These are phyloP conservation scores for Tetramorium simillimum DNA, from an alignment of 1,140 invertebrate genomes.

Conservation along the genomic window DNA sequence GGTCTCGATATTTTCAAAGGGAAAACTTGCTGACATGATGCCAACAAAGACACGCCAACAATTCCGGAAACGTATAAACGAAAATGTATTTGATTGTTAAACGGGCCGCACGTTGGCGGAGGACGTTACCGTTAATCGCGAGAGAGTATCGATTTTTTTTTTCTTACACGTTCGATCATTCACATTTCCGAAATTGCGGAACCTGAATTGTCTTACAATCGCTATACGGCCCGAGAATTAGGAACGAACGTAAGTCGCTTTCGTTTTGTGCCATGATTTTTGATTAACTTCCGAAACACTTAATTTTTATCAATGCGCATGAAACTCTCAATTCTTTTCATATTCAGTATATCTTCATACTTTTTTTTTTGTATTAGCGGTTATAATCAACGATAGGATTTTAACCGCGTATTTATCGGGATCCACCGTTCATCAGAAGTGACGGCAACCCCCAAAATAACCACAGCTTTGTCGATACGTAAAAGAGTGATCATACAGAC, in stretches of 20 bases:
- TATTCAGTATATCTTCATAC: neutral
- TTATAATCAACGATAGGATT: neutral
- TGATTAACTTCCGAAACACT: neutral
- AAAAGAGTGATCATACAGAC: neutral
- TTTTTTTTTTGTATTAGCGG: neutral
- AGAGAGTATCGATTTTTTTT: neutral
- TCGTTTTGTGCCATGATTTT: slow-evolving; percentile 1
- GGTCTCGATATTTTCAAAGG: slow-evolving; percentile 26
- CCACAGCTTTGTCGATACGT: neutral
- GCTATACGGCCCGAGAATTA: neutral
- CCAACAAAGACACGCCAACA: neutral
- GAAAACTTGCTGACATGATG: slow-evolving; percentile 24
- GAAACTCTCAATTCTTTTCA: slow-evolving; percentile 6
- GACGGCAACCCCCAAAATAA: neutral
- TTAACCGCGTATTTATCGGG: neutral
- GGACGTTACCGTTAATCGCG: slow-evolving; percentile 7
- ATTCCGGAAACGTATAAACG: neutral
- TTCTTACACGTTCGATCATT: neutral
- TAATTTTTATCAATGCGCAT: slow-evolving; percentile 20
- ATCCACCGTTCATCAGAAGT: neutral
- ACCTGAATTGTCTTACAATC: neutral
- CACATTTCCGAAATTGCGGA: neutral
- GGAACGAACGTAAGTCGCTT: slow-evolving; percentile 23
- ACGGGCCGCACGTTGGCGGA: neutral
- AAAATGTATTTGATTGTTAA: neutral